phyloP scores from a whole-genome alignment of 2,797 vertebrate genomes.

The Corythornis leucogaster region DNA sequence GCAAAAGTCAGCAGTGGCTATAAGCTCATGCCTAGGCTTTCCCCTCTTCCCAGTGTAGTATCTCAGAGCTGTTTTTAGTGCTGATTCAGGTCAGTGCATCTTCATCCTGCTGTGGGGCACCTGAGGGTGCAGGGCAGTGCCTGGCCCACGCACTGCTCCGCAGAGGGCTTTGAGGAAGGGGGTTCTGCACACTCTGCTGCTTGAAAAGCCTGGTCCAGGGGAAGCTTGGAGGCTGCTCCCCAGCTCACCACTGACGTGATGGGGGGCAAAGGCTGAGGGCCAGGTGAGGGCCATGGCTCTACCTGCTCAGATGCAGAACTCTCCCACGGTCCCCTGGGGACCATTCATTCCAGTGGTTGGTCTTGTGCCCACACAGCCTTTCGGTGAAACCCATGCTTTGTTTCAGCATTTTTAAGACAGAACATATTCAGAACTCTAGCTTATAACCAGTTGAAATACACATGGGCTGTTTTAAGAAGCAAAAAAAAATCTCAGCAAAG shows the following conservation, averaged over 20 bases:
- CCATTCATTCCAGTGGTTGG: background rate
- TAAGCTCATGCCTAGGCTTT: background rate
- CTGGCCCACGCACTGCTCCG: rapidly evolving
- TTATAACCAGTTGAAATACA: background rate
- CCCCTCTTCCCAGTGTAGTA: background rate
- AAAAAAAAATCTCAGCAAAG: background rate
- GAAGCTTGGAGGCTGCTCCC: background rate
- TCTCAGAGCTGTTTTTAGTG: background rate
- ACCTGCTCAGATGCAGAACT: background rate
- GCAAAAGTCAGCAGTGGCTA: background rate
- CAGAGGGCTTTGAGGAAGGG: background rate
- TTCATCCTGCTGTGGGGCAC: background rate
- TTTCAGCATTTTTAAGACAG: background rate
- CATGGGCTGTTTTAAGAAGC: background rate
- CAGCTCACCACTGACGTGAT: rapidly evolving
- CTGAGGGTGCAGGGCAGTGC: background rate
- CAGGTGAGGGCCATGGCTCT: rapidly evolving
- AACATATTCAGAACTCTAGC: background rate
- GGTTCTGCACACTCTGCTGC: background rate
- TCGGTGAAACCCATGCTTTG: background rate
- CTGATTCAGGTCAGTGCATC: background rate
- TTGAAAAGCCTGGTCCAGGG: background rate
- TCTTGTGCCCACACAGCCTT: background rate
- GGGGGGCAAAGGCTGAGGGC: background rate
- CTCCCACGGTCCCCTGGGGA: background rate